Conservation (phyloP, 2,797 vertebrate species). For the Champsocephalus gunnari region DNA sequence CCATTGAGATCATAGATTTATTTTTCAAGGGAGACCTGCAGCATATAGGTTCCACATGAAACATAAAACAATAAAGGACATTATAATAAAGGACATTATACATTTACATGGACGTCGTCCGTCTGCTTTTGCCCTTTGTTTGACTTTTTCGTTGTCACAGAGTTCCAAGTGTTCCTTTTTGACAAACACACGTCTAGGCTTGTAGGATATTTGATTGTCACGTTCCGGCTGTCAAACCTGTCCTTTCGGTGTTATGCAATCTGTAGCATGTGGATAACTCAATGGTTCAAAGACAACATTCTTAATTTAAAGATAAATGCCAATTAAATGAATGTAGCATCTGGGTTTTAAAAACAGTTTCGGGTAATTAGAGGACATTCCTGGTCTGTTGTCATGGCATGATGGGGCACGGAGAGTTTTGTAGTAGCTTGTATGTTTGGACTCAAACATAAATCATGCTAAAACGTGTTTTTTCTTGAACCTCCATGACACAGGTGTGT, state of each 20-base stretch:
- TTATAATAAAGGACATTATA: background rate
- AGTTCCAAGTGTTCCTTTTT: constrained; percentile 30
- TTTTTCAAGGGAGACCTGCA: too few species aligned
- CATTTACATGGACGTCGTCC: constrained; percentile 35
- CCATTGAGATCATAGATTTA: too few species aligned
- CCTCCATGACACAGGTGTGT: constrained; percentile 12
- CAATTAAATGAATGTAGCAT: background rate
- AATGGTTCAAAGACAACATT: background rate
- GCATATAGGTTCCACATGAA: too few species aligned
- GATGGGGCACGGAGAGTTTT: background rate
- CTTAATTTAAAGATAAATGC: background rate
- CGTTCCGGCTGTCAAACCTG: constrained; percentile 45
- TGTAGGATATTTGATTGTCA: constrained; percentile 35
- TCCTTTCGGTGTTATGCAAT: constrained; percentile 35
- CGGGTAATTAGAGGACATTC: background rate
- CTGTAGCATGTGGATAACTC: background rate
- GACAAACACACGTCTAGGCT: constrained; percentile 61
- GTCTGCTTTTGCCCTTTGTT: constrained; percentile 27
- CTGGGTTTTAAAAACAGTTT: background rate
- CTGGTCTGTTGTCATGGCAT: background rate
- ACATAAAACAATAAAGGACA: too few species aligned
- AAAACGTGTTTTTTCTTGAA: constrained; percentile 5
- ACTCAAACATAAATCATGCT: constrained; percentile 15
- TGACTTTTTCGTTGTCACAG: background rate
- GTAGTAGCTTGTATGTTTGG: too few species aligned